Base-by-base conservation (phyloP, 2,888 invertebrate species). In the Aphidius colemani region DNA sequence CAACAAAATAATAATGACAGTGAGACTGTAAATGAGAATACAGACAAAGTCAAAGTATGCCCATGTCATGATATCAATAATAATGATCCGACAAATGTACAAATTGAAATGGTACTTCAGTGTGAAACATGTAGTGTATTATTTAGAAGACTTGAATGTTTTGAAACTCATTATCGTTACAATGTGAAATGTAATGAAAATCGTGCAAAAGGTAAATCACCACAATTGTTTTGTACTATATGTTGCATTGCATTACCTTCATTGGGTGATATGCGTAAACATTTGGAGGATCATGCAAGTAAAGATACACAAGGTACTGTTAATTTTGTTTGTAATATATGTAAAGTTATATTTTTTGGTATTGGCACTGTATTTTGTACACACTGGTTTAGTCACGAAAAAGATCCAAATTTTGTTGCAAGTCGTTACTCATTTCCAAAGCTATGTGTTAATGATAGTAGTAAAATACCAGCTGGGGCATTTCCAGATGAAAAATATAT, bases 301-400 rank as follows among this genome's bases (percentile, higher is more conserved):
- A 53, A 66, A 18, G 72, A 74, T 41, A 46, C 66, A 10, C 69
- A 72, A 6, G 67, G 69, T 1, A 70, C 67, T 0, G 73, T 78
- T 2, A 72, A 72, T 0, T 76, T 78, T 44, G 67, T 74, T 2
- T 82, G 81, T 48, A 77, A 79, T 43, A 77, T 81, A 6, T 82
- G 81, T 43, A 74, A 76, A 30, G 73, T 82, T 1, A 67, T 78
- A 0, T 82, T 82, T 48, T 71, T 74, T 30, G 76, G 78, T 5
- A 69, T 75, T 11, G 80, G 81, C 0, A 64, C 66, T 0, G 59
- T 77, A 0, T 81, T 81, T 53, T 74, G 73, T 11, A 69, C 66
- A 2, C 81, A 82, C 53, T 81, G 80, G 77, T 70, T 68, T 10
- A 71, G 70, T 43, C 81, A 82, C 41, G 61, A 65, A 7, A 78